Evolutionary conservation across 2,113 vertebrate species (phyloP).

Genomic region (Puma concolor): DNA sequence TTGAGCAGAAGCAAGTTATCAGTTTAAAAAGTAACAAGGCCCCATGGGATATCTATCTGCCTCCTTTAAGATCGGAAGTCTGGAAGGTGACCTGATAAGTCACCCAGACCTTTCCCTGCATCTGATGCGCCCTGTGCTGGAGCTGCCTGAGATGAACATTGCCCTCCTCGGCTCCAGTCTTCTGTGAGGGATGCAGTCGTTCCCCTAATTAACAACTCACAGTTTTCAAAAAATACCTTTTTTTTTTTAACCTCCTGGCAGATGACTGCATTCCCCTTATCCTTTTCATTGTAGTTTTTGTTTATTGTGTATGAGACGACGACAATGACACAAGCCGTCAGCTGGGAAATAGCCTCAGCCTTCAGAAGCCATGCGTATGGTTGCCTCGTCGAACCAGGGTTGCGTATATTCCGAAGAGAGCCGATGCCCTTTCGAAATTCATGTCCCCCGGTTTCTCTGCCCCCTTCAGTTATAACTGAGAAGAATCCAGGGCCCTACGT

Average conservation of each 20-base stretch:
- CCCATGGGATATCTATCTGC: conserved; percentile 55
- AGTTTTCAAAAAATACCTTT: neutral
- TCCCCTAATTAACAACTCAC: neutral
- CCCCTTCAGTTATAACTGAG: neutral
- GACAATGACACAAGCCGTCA: neutral
- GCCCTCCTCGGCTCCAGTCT: neutral
- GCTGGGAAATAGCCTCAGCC: neutral
- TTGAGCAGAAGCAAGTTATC: conserved; percentile 69
- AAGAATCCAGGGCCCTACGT: conserved; percentile 44
- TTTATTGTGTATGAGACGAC: neutral
- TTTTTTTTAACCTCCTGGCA: neutral
- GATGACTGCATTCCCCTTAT: neutral
- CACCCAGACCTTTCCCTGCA: conserved; percentile 13
- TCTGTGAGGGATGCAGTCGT: neutral
- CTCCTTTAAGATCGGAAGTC: conserved; percentile 55
- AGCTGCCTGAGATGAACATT: neutral
- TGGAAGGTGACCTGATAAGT: conserved; percentile 28
- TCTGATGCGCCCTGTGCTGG: neutral
- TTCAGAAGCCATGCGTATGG: neutral
- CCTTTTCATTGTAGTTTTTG: neutral
- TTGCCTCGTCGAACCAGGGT: neutral
- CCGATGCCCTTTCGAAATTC: neutral
- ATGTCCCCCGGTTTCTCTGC: neutral
- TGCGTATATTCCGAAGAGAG: neutral
- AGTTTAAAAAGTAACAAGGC: conserved; percentile 65